Percentiles rank a stretch among this genome's conserved stretches.
These are phyloP conservation scores for Porites lutea DNA, from an alignment of 64 coral and sea anemone genomes.

Conservation along the genomic window DNA sequence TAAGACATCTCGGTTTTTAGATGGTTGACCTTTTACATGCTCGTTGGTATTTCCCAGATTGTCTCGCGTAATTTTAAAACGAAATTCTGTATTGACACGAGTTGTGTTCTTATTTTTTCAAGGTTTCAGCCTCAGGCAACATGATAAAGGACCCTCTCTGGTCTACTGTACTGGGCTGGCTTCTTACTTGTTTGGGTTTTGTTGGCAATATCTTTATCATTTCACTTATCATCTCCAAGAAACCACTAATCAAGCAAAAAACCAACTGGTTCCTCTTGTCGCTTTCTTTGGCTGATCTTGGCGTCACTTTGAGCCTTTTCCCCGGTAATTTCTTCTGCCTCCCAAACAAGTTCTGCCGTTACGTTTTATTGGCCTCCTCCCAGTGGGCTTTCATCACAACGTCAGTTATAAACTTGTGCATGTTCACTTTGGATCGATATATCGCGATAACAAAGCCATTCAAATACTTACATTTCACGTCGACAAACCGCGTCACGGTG, in stretches of 20 bases:
- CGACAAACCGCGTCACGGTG: background rate
- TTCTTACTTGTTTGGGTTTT: background rate
- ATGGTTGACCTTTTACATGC: no score
- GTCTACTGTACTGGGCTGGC: background rate
- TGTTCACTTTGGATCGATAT: constrained; percentile 2
- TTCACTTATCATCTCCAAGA: background rate
- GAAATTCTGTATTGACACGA: no score
- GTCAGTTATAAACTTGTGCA: constrained; percentile 5
- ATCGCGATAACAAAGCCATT: constrained; percentile 9
- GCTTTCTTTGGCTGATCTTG: constrained; percentile 9
- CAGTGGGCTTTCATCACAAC: constrained; percentile 23
- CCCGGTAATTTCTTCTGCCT: background rate
- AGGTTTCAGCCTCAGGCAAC: background rate
- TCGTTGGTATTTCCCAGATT: no score
- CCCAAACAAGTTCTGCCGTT: background rate
- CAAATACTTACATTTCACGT: background rate
- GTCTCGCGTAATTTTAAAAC: no score
- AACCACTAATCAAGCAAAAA: background rate
- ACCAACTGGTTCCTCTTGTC: constrained; percentile 31
- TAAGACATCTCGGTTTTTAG: no score
- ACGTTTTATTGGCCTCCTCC: background rate
- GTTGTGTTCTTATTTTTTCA: background rate
- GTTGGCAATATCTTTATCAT: constrained; percentile 15
- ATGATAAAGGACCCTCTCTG: background rate
- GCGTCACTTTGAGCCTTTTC: background rate